phyloP scores from a whole-genome alignment of 92 coral and sea anemone species.

The Desmophyllum pertusum region DNA sequence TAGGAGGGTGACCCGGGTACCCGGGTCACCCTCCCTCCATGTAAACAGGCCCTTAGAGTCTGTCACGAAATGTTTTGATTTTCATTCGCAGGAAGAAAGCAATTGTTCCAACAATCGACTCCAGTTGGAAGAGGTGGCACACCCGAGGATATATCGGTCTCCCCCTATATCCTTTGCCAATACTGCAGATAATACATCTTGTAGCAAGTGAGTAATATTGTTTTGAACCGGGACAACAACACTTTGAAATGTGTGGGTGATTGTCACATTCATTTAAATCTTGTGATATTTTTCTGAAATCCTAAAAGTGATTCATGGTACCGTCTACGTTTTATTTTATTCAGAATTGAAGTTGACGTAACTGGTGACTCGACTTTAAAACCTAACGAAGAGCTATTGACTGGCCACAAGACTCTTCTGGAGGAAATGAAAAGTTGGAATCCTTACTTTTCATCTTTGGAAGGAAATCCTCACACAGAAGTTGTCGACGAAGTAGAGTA shows the following conservation, averaged over 20 bases:
- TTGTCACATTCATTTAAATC: too few relatives aligned
- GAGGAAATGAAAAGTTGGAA: background rate
- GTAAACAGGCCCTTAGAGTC: too few relatives aligned
- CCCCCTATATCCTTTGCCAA: slow-evolving; percentile 1
- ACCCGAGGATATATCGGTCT: background rate
- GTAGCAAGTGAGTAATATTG: slow-evolving; percentile 18
- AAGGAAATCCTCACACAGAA: slow-evolving; percentile 14
- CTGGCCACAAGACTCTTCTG: slow-evolving; percentile 22
- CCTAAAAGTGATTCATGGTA: background rate
- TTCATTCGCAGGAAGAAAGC: slow-evolving; percentile 8
- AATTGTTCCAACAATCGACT: slow-evolving; percentile 5
- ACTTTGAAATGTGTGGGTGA: too few relatives aligned
- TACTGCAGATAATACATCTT: slow-evolving; percentile 22
- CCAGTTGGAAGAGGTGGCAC: background rate
- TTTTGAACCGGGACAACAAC: background rate
- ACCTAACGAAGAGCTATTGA: too few relatives aligned
- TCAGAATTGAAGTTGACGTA: slow-evolving; percentile 15
- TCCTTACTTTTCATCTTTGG: slow-evolving; percentile 6
- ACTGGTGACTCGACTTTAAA: too few relatives aligned
- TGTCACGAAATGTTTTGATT: too few relatives aligned
- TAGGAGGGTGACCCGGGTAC: too few relatives aligned
- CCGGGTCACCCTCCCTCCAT: too few relatives aligned
- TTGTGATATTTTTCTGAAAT: too few relatives aligned
- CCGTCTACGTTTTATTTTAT: background rate
- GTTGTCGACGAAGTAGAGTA: background rate